These are phyloP conservation scores for Harpegnathos saltator DNA, from an alignment of 1,140 invertebrate genomes.

Conservation along the genomic window DNA sequence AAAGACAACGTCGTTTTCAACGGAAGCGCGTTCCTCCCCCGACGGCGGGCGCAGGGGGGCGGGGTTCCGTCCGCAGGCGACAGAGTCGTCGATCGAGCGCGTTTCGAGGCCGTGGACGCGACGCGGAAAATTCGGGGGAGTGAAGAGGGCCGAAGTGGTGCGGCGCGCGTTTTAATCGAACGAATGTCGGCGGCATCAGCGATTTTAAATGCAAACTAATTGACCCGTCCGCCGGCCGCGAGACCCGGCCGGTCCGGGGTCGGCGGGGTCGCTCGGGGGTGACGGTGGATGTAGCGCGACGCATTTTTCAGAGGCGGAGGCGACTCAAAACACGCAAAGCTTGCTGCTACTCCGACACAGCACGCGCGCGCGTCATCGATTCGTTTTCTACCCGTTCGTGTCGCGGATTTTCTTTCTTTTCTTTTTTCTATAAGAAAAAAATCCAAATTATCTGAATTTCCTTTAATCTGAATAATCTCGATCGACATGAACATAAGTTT, in stretches of 20 bases:
- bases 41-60: neutral
- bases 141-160: constrained; percentile 3
- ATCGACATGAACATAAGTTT: too few species aligned
- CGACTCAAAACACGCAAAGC: constrained; percentile 7
- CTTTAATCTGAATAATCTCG: too few species aligned
- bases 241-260: too few species aligned
- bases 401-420: too few species aligned
- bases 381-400: neutral
- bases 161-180: constrained; percentile 45
- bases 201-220: constrained; percentile 58
- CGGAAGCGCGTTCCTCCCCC: constrained; percentile 16
- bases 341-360: too few species aligned
- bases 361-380: neutral
- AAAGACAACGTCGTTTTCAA: constrained; percentile 2
- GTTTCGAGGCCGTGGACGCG: constrained; percentile 9
- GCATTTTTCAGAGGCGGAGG: neutral
- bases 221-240: constrained; percentile 16
- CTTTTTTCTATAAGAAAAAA: too few species aligned
- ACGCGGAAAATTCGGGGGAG: constrained; percentile 40
- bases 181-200: constrained; percentile 27
- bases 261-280: too few species aligned
- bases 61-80: neutral
- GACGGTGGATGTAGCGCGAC: constrained; percentile 38
- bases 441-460: too few species aligned
- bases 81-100: constrained; percentile 18